A percentile compares a stretch with the other conserved stretches of the same genome.
These are phyloP conservation scores for Sylvilagus bachmani DNA, from an alignment of 2,113 vertebrate species.

Conservation along the genomic window DNA sequence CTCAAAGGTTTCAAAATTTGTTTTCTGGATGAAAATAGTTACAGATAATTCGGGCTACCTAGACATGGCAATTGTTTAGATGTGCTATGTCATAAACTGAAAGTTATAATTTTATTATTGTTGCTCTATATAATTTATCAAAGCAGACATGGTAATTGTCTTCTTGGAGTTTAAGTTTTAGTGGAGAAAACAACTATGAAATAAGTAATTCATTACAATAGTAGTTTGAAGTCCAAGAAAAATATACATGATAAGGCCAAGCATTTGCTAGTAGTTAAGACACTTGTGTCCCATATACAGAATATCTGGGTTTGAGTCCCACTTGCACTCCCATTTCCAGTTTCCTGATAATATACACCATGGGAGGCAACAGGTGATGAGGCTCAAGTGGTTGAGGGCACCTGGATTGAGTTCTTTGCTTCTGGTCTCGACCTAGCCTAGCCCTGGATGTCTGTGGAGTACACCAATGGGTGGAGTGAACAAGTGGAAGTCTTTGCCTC, in stretches of 20 bases:
- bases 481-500: no score
- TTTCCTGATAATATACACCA: no score
- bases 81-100: neutral
- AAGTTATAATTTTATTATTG: neutral
- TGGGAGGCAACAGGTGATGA: no score
- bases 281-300: no score
- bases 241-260: neutral
- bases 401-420: no score
- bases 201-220: neutral
- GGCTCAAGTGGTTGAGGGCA: no score
- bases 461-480: no score
- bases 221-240: neutral
- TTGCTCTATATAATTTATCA: neutral
- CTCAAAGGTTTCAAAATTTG: neutral
- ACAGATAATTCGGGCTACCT: neutral
- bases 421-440: no score
- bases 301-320: no score
- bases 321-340: no score
- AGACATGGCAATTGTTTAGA: neutral
- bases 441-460: no score
- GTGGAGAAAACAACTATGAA: neutral
- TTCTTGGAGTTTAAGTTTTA: conserved; percentile 1
- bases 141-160: neutral
- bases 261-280: no score
- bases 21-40: neutral